Evolutionary conservation across 2,113 vertebrate genomes (phyloP).

Genomic region (Chinchilla lanigera): DNA sequence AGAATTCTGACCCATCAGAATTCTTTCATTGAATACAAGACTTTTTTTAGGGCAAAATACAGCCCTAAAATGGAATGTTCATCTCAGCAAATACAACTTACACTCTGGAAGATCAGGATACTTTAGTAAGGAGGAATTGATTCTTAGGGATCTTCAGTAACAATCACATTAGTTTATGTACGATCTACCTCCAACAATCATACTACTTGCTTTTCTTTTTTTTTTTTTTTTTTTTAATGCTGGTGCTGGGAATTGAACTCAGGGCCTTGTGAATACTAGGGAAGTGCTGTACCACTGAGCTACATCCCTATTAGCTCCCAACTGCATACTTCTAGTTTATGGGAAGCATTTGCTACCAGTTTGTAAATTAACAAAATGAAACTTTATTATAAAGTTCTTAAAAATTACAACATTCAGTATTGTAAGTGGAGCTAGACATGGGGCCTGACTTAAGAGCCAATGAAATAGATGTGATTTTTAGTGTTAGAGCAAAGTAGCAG

Average conservation of each 20-base stretch:
- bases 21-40: not conserved
- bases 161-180: not conserved
- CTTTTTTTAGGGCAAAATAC: not conserved
- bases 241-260: not conserved
- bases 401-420: not conserved
- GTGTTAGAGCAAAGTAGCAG: not conserved
- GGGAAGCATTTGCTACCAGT: not conserved
- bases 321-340: not conserved
- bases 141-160: not conserved
- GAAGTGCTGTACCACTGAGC: not conserved
- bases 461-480: not conserved
- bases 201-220: not conserved
- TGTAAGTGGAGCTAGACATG: not conserved
- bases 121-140: not conserved
- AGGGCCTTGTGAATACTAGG: not conserved
- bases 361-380: slow-evolving; percentile 31
- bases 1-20: slow-evolving; percentile 24
- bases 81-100: not conserved
- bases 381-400: not conserved
- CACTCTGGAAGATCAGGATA: not conserved
- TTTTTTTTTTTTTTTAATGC: not conserved
- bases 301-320: not conserved
- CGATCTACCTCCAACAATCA: not conserved
- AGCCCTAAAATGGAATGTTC: not conserved
- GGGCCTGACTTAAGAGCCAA: not conserved